A percentile compares a stretch with the other conserved stretches of the same genome.
Conservation (phyloP, 2,113 vertebrate genomes). For the Edolisoma coerulescens region DNA sequence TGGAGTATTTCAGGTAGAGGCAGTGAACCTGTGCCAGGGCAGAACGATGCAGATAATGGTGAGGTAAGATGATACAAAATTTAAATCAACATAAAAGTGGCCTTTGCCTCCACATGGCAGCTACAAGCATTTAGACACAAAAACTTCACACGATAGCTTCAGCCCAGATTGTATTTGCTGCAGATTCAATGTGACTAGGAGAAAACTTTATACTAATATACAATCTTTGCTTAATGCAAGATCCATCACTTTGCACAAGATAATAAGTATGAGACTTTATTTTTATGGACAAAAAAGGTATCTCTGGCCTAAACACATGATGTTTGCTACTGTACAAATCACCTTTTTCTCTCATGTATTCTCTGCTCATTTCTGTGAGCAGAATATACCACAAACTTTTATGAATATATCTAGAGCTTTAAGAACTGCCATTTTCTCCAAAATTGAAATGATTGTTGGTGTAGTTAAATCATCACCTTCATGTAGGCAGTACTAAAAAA, state of each 20-base stretch:
- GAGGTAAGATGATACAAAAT: not conserved
- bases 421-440: not conserved
- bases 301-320: not conserved
- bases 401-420: not conserved
- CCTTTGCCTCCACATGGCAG: not conserved
- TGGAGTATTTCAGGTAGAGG: not conserved
- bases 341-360: not conserved
- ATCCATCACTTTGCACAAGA: not conserved
- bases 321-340: not conserved
- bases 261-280: not conserved
- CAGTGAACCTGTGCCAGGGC: not conserved
- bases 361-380: not conserved
- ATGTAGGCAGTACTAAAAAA: not conserved
- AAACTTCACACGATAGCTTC: not conserved
- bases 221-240: not conserved
- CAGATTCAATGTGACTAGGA: not conserved
- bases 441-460: not conserved
- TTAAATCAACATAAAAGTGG: not conserved
- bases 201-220: not conserved
- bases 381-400: not conserved
- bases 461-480: not conserved
- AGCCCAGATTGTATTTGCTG: not conserved
- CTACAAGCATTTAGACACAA: not conserved
- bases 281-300: not conserved
- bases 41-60: not conserved